Evolutionary conservation across 92 coral and sea anemone genomes (phyloP).

Genomic region (Epizoanthus illoricatus): DNA sequence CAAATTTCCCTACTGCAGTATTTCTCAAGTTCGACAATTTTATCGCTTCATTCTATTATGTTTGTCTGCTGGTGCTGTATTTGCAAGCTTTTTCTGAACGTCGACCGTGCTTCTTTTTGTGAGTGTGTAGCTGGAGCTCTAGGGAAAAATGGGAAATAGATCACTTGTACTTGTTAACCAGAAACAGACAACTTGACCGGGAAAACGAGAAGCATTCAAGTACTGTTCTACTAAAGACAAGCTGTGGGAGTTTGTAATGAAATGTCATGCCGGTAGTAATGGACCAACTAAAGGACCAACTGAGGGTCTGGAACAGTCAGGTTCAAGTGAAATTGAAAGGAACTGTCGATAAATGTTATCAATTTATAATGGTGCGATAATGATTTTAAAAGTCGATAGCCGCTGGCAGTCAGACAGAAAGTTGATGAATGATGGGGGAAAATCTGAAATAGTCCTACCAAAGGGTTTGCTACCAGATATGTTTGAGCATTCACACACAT

Average conservation of each 20-base stretch:
- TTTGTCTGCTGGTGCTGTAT: background rate
- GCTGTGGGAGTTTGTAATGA: background rate
- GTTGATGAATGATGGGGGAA: too few species aligned
- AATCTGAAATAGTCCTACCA: too few species aligned
- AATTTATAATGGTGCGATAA: too few species aligned
- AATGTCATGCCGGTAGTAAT: background rate
- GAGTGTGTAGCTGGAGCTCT: background rate
- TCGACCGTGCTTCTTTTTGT: background rate
- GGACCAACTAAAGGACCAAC: too few species aligned
- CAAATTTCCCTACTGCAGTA: constrained; percentile 3
- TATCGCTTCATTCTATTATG: background rate
- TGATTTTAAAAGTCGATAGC: too few species aligned
- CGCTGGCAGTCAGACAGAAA: too few species aligned
- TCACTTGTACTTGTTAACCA: background rate
- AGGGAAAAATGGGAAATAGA: background rate
- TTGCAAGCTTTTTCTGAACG: background rate
- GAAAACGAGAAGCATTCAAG: background rate
- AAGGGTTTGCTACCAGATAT: too few species aligned
- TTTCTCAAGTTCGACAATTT: background rate
- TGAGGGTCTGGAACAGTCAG: too few species aligned
- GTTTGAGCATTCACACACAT: too few species aligned
- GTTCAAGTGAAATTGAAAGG: too few species aligned
- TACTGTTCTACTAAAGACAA: background rate
- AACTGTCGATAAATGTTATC: too few species aligned
- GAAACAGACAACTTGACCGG: constrained; percentile 9